Base-by-base conservation (phyloP, 2,113 vertebrate species). In the Martes martes region DNA sequence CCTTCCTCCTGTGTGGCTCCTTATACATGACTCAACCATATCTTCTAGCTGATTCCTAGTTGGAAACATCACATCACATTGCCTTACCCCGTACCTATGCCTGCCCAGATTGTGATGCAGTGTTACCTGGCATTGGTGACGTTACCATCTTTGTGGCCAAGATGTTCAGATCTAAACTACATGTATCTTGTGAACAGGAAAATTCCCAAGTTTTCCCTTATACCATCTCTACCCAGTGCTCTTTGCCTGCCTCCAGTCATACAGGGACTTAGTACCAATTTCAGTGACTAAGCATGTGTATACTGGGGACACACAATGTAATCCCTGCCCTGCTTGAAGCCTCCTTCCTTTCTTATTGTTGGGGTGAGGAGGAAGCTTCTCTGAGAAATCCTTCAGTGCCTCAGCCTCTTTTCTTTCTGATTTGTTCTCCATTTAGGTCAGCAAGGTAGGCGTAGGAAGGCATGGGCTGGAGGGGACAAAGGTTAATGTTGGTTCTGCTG, bases 391-490 rank as follows among this genome's bases (percentile, higher is more conserved):
- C 50, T 91, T 65, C 11, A 69, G 19, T 71, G 21, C 18, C 42
- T n/a, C 23, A 42, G 18, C 28, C 84, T 95, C 90, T 9, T 24
- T n/a, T 73, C 18, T 79, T 45, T 23, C 18, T 16, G 80, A 55
- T 55, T 59, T 18, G 1, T 84, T 78, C 36, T 26, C 28, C 3
- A 18, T 67, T 73, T 59, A 8, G 19, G 73, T 10, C 67, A 59
- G 19, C 14, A 28, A 52, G 52, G 15, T 47, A 4, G 31, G 4
- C 10, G 0, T 33, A 26, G 11, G 4, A 9, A 36, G 65, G 45
- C 3, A 0, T 23, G 6, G 36, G 24, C 4, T 26, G 14, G 36
- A 65, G 11, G 24, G 24, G 33, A 21, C 50, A 61, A 26, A 4
- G 3, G 28, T 47, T 19, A 11, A 47, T 45, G 7, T 61, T 52